Conservation (phyloP, 2,797 vertebrate genomes). For the Hylomyscus alleni region DNA sequence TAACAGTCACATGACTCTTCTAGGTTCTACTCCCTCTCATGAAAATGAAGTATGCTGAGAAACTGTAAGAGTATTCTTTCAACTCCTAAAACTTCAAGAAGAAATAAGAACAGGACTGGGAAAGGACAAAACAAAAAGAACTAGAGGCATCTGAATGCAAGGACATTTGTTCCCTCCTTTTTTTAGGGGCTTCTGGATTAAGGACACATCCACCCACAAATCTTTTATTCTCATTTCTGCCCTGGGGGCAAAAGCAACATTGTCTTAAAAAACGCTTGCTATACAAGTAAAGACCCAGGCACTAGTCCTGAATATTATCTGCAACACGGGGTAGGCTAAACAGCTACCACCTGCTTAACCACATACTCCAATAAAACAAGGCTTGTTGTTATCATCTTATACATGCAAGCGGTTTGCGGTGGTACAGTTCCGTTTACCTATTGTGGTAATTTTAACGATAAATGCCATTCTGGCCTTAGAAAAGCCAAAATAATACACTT, state of each 20-base stretch:
- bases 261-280: constrained; percentile 59
- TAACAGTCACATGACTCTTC: neutral
- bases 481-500: neutral
- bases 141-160: constrained; percentile 59
- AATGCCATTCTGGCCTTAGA: neutral
- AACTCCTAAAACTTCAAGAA: neutral
- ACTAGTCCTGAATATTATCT: constrained; percentile 79
- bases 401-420: constrained; percentile 25
- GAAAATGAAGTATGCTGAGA: neutral
- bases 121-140: neutral
- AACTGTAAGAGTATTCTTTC: neutral
- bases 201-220: constrained; percentile 32
- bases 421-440: constrained; percentile 60
- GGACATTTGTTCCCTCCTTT: constrained; percentile 59
- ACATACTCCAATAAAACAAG: constrained; percentile 37
- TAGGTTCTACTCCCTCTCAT: neutral
- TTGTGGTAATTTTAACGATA: neutral
- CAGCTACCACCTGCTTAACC: constrained; percentile 54
- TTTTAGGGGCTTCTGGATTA: constrained; percentile 63
- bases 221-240: constrained; percentile 1
- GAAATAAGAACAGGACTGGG: neutral
- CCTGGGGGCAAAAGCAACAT: constrained; percentile 45
- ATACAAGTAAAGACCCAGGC: constrained; percentile 65
- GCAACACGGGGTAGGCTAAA: neutral
- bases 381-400: constrained; percentile 27